phyloP scores from a whole-genome alignment of 2,888 invertebrate species.

The Lapara coniferarum region DNA sequence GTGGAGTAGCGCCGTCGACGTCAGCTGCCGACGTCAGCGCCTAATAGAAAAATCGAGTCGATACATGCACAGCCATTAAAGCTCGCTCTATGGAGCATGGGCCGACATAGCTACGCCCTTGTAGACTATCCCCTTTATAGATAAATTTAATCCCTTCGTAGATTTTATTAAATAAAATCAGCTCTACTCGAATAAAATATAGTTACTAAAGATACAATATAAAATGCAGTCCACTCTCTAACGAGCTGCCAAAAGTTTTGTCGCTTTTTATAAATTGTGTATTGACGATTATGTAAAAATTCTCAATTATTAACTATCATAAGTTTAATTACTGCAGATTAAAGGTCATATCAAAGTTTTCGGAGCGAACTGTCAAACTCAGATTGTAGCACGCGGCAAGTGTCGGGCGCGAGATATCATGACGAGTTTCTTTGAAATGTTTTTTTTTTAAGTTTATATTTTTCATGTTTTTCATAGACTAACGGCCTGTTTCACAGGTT shows the following conservation, averaged over 20 bases:
- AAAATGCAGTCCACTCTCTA: too few species aligned
- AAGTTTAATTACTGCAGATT: neutral
- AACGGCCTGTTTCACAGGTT: too few species aligned
- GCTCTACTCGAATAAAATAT: neutral
- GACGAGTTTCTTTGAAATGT: too few species aligned
- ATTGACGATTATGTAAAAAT: too few species aligned
- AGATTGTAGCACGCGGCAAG: neutral
- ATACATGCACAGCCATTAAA: slow-evolving; percentile 45
- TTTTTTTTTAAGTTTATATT: too few species aligned
- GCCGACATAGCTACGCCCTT: slow-evolving; percentile 8
- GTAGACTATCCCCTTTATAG: slow-evolving; percentile 2
- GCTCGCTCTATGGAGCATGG: slow-evolving; percentile 27
- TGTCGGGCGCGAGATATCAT: neutral
- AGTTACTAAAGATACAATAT: too few species aligned
- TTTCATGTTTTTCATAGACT: too few species aligned
- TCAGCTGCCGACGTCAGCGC: slow-evolving; percentile 58
- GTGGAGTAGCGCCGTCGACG: slow-evolving; percentile 33
- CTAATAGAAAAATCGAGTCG: slow-evolving; percentile 57
- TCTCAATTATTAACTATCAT: too few species aligned
- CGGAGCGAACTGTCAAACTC: neutral
- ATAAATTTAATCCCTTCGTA: slow-evolving; percentile 2
- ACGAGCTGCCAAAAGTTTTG: too few species aligned
- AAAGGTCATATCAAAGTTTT: neutral
- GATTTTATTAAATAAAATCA: neutral
- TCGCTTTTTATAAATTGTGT: too few species aligned